phyloP scores from a whole-genome alignment of 2,888 invertebrate species.

The Neelides folsomi region DNA sequence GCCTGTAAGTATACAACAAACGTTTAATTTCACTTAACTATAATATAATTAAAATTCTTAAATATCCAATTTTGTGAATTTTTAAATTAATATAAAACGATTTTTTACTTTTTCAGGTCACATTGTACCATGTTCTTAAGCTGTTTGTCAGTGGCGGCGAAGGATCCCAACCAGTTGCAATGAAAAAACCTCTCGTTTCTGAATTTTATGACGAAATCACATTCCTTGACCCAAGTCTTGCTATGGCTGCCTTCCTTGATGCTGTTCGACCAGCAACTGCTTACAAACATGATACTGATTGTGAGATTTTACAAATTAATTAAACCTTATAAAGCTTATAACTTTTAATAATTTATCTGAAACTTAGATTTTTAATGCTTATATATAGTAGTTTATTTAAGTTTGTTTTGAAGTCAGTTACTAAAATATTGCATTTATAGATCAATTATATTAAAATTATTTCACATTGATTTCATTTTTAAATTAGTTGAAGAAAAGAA shows the following conservation, averaged over 20 bases:
- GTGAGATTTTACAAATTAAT: too few species aligned
- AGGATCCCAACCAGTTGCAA: slow-evolving; percentile 33
- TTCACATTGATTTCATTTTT: too few species aligned
- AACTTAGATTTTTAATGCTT: too few species aligned
- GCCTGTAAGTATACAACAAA: slow-evolving; percentile 51
- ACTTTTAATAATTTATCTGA: too few species aligned
- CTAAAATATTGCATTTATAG: too few species aligned
- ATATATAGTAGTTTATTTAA: too few species aligned
- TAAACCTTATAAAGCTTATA: too few species aligned
- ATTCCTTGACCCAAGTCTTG: slow-evolving; percentile 75
- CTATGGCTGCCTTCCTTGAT: slow-evolving; percentile 77
- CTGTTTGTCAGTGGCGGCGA: slow-evolving; percentile 64
- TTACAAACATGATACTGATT: slow-evolving; percentile 78
- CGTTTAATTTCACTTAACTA: not conserved
- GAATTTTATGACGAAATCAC: slow-evolving; percentile 95
- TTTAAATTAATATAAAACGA: too few species aligned
- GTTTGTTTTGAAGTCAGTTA: too few species aligned
- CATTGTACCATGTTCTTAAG: slow-evolving; percentile 86
- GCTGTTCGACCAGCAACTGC: slow-evolving; percentile 60
- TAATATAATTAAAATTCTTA: too few species aligned
- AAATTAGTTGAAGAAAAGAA: slow-evolving; percentile 88
- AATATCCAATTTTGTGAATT: too few species aligned
- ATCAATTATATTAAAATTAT: too few species aligned
- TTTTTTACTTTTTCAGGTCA: slow-evolving; percentile 55
- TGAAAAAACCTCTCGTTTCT: slow-evolving; percentile 61